These are phyloP conservation scores for Pachycephala philippinensis DNA, from an alignment of 2,113 vertebrate genomes.

Conservation along the genomic window DNA sequence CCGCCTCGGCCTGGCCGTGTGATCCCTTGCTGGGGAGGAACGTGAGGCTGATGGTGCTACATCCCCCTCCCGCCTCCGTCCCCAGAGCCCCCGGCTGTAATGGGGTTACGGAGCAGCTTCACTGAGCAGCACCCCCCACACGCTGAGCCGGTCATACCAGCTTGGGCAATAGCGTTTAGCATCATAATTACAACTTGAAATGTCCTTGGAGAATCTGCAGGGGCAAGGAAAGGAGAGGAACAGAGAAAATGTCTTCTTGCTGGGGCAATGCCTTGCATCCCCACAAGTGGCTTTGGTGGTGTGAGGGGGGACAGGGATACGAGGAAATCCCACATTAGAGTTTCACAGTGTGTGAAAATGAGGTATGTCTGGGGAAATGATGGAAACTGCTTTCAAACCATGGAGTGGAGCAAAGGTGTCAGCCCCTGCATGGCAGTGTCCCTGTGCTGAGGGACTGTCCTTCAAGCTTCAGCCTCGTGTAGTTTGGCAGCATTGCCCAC, in stretches of 20 bases:
- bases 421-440: not conserved
- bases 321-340: not conserved
- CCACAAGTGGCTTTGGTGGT: not conserved
- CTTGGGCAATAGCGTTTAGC: not conserved
- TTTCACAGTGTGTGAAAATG: not conserved
- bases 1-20: not conserved
- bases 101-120: not conserved
- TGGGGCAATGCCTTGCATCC: not conserved
- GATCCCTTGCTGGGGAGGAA: not conserved
- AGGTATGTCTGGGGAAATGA: not conserved
- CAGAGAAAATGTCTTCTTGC: not conserved
- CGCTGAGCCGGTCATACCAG: accelerated
- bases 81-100: not conserved
- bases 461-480: not conserved
- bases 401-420: not conserved
- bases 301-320: not conserved
- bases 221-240: not conserved
- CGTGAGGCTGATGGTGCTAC: accelerated
- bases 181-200: not conserved
- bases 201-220: not conserved
- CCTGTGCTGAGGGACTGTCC: accelerated
- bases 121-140: not conserved
- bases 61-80: accelerated
- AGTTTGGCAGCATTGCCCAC: not conserved
- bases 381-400: not conserved